phyloP scores from a whole-genome alignment of 2,113 vertebrate genomes.

The Pluvialis apricaria region DNA sequence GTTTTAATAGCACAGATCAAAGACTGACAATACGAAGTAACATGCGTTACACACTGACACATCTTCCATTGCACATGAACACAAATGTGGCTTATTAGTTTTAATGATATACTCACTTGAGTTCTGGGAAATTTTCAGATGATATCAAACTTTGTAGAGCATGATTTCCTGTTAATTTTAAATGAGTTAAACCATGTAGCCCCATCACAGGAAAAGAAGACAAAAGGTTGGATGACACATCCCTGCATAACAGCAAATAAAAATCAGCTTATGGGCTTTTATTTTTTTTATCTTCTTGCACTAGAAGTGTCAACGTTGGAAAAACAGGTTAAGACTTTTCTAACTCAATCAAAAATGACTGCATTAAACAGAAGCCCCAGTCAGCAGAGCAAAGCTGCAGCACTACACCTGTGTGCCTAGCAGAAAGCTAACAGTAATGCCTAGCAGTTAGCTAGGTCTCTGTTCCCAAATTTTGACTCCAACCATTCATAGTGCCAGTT shows the following conservation, averaged over 20 bases:
- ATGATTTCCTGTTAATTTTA: conserved; percentile 92
- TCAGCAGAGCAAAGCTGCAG: neutral
- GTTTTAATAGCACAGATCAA: conserved; percentile 60
- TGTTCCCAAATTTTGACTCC: neutral
- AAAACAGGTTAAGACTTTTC: conserved; percentile 22
- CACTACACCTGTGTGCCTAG: neutral
- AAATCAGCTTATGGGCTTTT: conserved; percentile 48
- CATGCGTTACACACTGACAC: conserved; percentile 57
- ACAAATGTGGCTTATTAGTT: conserved; percentile 76
- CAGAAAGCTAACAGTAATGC: neutral
- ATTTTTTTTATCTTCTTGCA: conserved; percentile 35
- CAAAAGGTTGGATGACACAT: conserved; percentile 92
- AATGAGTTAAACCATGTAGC: conserved; percentile 89
- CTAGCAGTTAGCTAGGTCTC: neutral
- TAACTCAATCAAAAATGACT: conserved; percentile 13
- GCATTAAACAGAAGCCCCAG: neutral
- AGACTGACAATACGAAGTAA: conserved; percentile 47
- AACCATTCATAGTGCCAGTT: neutral
- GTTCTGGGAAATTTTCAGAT: conserved; percentile 87
- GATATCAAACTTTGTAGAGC: conserved; percentile 85
- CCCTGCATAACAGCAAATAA: conserved; percentile 79
- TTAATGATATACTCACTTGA: conserved; percentile 85
- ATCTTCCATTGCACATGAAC: conserved; percentile 70
- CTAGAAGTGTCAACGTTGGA: conserved; percentile 20
- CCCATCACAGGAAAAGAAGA: conserved; percentile 87